Evolutionary conservation across 2,888 invertebrate species (phyloP).

Genomic region (Microctonus aethiopoides): DNA sequence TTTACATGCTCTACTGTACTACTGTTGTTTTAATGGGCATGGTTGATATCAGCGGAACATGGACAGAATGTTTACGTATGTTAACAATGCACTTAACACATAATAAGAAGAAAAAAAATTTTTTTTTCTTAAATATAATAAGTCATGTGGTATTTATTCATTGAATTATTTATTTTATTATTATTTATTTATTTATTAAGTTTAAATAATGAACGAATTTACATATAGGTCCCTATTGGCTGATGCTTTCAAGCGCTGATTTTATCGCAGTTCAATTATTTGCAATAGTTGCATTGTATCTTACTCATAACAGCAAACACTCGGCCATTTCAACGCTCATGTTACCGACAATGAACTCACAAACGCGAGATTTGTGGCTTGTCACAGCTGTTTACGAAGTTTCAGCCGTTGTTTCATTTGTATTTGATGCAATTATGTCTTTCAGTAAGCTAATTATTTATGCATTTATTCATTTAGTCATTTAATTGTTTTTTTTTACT

Average conservation of each 20-base stretch:
- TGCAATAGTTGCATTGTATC: constrained; percentile 67
- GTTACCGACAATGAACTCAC: constrained; percentile 59
- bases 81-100: too few species aligned
- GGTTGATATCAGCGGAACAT: constrained; percentile 65
- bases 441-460: constrained; percentile 48
- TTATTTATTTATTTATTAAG: constrained; percentile 16
- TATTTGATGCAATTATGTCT: constrained; percentile 59
- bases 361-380: constrained; percentile 69
- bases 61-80: constrained; percentile 69
- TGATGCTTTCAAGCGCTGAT: constrained; percentile 68
- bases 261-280: constrained; percentile 68
- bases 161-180: background rate
- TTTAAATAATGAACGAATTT: background rate
- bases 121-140: too few species aligned
- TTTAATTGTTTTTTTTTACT: background rate
- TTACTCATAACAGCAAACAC: constrained; percentile 60
- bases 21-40: constrained; percentile 67
- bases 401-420: constrained; percentile 64
- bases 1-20: constrained; percentile 67
- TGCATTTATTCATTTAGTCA: constrained; percentile 11
- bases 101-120: too few species aligned
- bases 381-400: constrained; percentile 68
- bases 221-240: constrained; percentile 69
- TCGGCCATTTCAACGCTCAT: constrained; percentile 52
- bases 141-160: too few species aligned